Base-by-base conservation (phyloP, 2,113 vertebrate genomes). In the Crotalus viridis region DNA sequence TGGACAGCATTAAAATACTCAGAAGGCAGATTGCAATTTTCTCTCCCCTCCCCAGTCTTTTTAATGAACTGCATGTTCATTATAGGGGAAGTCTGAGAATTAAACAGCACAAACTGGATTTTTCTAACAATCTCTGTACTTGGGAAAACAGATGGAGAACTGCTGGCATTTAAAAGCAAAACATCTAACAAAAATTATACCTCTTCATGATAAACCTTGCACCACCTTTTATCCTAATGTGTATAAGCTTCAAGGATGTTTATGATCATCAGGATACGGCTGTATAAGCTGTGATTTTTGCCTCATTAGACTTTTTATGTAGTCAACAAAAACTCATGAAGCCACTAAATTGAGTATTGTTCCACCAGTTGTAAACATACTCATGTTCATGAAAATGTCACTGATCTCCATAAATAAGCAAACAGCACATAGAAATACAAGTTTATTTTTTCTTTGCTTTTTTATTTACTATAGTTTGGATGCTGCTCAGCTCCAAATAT, bases 71-170 rank as follows among this genome's bases (percentile, higher is more conserved):
- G 59, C 48, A 88, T 96, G 96, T 96, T 95, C 93, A 95, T 95
- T 96, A 97, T 90, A 96, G 43, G 88, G 91, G 90, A 94, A 94
- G 57, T 28, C 51, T 39, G 94, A 89, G 93, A 94, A 96, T 94
- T 93, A 94, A 97, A 92, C 48, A 87, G 93, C 89, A 95, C 95
- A 95, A 96, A 96, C 48, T 28, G 64, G 97, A 93, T 39, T 88
- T 88, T 89, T 52, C 93, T 95, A 95, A 96, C 93, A 92, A 94
- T 81, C 94, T 88, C 89, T 90, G 85, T 92, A 87, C 92, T 95
- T 64, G 90, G 74, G 93, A 96, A 90, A 97, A 94, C 96, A 98
- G 96, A 96, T 95, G 94, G 95, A 96, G 94, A 97, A 96, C 87
- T 92, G 93, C 89, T 94, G 94, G 93, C 94, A 95, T 93, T 95